Percentiles rank a stretch among this genome's conserved stretches.
Conservation (phyloP, 1,140 invertebrate species). For the Cotesia vestalis region DNA sequence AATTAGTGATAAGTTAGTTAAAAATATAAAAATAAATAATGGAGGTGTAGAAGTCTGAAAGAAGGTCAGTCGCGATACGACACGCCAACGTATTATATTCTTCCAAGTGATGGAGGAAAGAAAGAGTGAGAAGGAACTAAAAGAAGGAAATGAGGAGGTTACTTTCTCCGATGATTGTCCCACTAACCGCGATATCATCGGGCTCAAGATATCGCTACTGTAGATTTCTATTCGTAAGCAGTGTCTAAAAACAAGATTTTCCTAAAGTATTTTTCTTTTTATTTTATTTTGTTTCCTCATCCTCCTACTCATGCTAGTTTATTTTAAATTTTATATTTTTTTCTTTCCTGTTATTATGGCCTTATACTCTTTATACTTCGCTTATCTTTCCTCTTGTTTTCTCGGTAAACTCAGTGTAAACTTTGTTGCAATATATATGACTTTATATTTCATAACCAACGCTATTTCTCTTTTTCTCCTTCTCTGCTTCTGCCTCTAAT, state of each 20-base stretch:
- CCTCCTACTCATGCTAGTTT: not conserved
- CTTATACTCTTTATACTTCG: not conserved
- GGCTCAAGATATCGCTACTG: slow-evolving; percentile 30
- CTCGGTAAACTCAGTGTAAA: not conserved
- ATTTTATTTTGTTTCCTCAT: not conserved
- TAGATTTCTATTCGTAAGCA: slow-evolving; percentile 52
- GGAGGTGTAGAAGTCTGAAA: slow-evolving; percentile 26
- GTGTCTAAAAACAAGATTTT: slow-evolving; percentile 22
- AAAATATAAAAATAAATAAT: not conserved
- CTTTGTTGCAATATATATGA: slow-evolving; percentile 23
- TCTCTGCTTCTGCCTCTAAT: slow-evolving; percentile 18
- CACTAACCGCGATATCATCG: slow-evolving; percentile 62
- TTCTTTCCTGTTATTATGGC: slow-evolving; percentile 6
- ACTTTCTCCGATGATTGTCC: slow-evolving; percentile 63
- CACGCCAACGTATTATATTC: slow-evolving; percentile 18
- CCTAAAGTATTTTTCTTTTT: not conserved
- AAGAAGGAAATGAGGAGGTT: slow-evolving; percentile 51
- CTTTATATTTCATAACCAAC: slow-evolving; percentile 30
- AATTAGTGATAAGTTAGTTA: not conserved
- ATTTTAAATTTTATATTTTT: not conserved
- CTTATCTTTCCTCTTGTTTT: slow-evolving; percentile 26
- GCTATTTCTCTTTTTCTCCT: not conserved
- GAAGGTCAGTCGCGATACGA: slow-evolving; percentile 42
- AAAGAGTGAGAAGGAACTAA: slow-evolving; percentile 25
- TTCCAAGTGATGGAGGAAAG: slow-evolving; percentile 43